These are phyloP conservation scores for Kryptolebias ocellatus DNA, from an alignment of 2,797 vertebrate species.

Conservation along the genomic window DNA sequence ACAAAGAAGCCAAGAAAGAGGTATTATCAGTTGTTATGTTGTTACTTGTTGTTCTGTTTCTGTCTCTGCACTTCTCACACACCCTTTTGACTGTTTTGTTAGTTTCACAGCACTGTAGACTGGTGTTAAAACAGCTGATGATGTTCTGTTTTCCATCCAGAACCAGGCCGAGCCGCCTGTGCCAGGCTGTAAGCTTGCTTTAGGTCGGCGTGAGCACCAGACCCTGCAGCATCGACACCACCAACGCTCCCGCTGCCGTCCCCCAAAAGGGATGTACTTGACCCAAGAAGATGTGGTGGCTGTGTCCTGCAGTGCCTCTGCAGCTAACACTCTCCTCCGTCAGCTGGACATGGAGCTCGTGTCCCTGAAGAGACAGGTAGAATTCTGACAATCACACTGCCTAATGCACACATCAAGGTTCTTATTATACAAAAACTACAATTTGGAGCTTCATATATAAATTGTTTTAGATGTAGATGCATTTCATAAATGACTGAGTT, in stretches of 20 bases:
- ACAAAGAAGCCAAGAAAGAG: conserved; percentile 97
- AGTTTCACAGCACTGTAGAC: no score
- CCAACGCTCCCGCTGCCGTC: conserved; percentile 94
- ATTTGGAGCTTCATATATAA: no score
- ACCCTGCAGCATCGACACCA: conserved; percentile 95
- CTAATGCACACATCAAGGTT: no score
- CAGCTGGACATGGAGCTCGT: conserved; percentile 98
- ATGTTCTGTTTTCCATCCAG: conserved; percentile 13
- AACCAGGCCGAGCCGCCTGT: conserved; percentile 83
- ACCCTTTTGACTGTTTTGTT: no score
- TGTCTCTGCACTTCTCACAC: no score
- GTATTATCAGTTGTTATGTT: conserved; percentile 66
- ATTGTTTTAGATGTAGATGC: no score
- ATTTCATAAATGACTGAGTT: no score
- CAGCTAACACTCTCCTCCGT: conserved; percentile 93
- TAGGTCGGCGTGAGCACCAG: conserved; percentile 94
- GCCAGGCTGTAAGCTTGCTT: conserved; percentile 87
- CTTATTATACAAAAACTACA: no score
- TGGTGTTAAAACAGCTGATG: neutral
- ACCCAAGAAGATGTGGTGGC: conserved; percentile 96
- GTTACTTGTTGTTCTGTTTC: neutral
- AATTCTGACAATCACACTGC: neutral
- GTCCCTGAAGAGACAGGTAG: conserved; percentile 97
- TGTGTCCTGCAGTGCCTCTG: conserved; percentile 93
- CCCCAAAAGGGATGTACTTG: conserved; percentile 98